Evolutionary conservation across 2,888 invertebrate genomes (phyloP).

Genomic region (Melitaea athalia): DNA sequence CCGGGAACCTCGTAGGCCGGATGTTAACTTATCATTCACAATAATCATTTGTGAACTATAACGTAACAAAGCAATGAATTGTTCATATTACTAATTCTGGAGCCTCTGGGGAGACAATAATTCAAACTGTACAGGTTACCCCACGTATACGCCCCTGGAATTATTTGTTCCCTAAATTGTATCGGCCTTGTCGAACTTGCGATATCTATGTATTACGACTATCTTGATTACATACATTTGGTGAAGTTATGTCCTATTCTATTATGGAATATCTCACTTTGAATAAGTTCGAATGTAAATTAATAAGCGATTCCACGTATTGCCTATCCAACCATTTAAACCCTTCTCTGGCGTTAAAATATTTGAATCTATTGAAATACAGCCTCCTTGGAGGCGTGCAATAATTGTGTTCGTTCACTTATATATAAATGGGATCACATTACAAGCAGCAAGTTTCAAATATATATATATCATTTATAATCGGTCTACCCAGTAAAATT

Average conservation of each 20-base stretch:
- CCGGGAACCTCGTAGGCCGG: neutral
- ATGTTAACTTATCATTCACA: neutral
- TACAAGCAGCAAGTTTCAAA: no score
- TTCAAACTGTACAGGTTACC: constrained; percentile 1
- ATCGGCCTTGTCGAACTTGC: neutral
- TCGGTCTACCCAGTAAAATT: no score
- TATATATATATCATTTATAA: no score
- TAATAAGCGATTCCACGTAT: neutral
- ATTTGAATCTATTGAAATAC: no score
- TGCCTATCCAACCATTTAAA: no score
- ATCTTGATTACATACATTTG: neutral
- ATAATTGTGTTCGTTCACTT: no score
- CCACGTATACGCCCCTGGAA: neutral
- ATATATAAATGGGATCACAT: no score
- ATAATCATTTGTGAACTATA: neutral
- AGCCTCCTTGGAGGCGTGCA: no score
- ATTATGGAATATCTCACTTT: neutral
- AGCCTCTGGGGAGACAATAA: neutral
- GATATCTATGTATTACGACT: neutral
- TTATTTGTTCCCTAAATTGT: constrained; percentile 4
- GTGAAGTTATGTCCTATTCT: neutral
- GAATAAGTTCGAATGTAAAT: neutral
- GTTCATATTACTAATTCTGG: neutral
- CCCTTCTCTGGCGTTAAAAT: no score
- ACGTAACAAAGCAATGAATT: neutral